Evolutionary conservation across 2,797 vertebrate species (phyloP).

Genomic region (Poeciliopsis presidionis): DNA sequence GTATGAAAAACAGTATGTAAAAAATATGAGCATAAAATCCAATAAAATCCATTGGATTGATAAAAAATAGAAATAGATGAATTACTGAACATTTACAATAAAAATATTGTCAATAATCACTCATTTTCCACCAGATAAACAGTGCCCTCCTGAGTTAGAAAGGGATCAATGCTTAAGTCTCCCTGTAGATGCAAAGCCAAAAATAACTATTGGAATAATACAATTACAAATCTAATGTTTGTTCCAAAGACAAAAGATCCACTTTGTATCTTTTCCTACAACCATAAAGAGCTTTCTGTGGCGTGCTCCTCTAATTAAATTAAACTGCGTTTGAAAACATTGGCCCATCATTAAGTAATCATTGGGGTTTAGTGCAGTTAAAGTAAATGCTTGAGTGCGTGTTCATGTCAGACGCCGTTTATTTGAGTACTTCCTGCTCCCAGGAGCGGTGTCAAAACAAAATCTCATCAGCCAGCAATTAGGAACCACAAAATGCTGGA

Average conservation of each 20-base stretch:
- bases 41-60: background rate
- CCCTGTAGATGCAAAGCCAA: background rate
- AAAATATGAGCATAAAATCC: background rate
- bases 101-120: background rate
- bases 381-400: background rate
- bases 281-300: background rate
- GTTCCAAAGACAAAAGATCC: background rate
- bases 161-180: slow-evolving; percentile 23
- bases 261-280: background rate
- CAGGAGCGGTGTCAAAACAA: slow-evolving; percentile 60
- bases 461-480: slow-evolving; percentile 79
- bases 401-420: slow-evolving; percentile 20
- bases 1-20: background rate
- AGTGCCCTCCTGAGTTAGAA: slow-evolving; percentile 58
- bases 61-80: background rate
- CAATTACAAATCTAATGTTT: background rate
- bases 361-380: background rate
- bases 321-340: background rate
- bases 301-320: background rate
- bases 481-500: slow-evolving; percentile 70
- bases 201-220: background rate
- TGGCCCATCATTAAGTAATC: background rate
- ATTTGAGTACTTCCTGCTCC: slow-evolving; percentile 28
- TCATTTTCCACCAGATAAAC: slow-evolving; percentile 35
- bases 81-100: background rate